Conservation (phyloP, 1,140 invertebrate genomes). For the Fopius arisanus region DNA sequence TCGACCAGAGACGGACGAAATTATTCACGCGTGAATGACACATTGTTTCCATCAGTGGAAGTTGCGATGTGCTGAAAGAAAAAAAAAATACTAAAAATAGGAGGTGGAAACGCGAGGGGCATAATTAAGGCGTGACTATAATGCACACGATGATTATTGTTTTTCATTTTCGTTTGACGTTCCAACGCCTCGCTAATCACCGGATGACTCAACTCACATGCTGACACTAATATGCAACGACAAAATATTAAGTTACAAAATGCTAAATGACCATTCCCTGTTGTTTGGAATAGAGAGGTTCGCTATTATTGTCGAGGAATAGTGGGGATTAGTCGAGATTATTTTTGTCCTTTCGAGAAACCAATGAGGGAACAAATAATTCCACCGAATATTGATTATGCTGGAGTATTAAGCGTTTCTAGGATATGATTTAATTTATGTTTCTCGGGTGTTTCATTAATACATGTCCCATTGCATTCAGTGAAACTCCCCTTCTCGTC, state of each 20-base stretch:
- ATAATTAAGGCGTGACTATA: neutral
- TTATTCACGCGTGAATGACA: neutral
- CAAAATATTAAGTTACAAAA: neutral
- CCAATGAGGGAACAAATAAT: too few relatives aligned
- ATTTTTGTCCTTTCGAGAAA: too few relatives aligned
- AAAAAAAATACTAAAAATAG: neutral
- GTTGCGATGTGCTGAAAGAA: neutral
- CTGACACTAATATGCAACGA: neutral
- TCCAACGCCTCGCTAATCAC: neutral
- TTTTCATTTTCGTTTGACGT: neutral
- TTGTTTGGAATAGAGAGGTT: too few relatives aligned
- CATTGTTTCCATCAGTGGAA: neutral
- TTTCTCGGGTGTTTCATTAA: too few relatives aligned
- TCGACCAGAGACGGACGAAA: neutral
- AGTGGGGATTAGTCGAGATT: too few relatives aligned
- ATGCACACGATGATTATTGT: neutral
- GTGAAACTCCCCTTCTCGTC: too few relatives aligned
- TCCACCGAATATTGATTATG: too few relatives aligned
- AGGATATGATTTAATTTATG: too few relatives aligned
- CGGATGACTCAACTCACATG: neutral
- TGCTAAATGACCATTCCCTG: too few relatives aligned
- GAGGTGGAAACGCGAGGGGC: neutral
- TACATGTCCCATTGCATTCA: too few relatives aligned
- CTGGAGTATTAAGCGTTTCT: too few relatives aligned
- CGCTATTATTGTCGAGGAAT: too few relatives aligned